Evolutionary conservation across 2,888 invertebrate genomes (phyloP).

Genomic region (Bedellia somnulentella): DNA sequence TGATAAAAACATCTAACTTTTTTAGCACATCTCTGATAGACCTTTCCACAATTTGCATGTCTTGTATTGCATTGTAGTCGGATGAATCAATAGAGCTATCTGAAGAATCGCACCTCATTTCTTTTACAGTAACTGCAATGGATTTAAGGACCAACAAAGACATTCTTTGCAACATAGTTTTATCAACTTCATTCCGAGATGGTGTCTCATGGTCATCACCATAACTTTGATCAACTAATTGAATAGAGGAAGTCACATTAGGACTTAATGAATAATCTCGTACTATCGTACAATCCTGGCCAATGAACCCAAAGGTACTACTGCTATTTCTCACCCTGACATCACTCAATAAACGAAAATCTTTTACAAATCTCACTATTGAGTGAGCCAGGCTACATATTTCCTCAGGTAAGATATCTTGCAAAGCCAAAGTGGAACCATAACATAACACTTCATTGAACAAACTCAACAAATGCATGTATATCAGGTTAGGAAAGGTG

Average conservation of each 20-base stretch:
- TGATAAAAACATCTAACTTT: constrained; percentile 80
- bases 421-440: constrained; percentile 85
- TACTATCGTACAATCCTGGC: constrained; percentile 37
- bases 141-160: constrained; percentile 85
- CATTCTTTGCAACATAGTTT: constrained; percentile 82
- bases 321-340: constrained; percentile 41
- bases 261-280: constrained; percentile 36
- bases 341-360: constrained; percentile 72
- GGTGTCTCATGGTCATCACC: constrained; percentile 32
- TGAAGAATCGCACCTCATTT: constrained; percentile 83
- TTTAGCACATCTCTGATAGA: constrained; percentile 82
- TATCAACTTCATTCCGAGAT: constrained; percentile 65
- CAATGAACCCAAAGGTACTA: constrained; percentile 47
- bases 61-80: constrained; percentile 84
- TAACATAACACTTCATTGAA: constrained; percentile 91
- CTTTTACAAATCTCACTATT: constrained; percentile 84
- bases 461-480: constrained; percentile 80
- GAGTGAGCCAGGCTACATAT: constrained; percentile 85
- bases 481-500: constrained; percentile 77
- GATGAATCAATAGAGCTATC: constrained; percentile 84
- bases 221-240: constrained; percentile 46
- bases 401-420: constrained; percentile 85
- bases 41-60: constrained; percentile 85
- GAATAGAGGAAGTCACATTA: constrained; percentile 35
- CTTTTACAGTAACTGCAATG: constrained; percentile 87